Conservation (phyloP, 1,140 invertebrate genomes). For the Calliphora vicina region DNA sequence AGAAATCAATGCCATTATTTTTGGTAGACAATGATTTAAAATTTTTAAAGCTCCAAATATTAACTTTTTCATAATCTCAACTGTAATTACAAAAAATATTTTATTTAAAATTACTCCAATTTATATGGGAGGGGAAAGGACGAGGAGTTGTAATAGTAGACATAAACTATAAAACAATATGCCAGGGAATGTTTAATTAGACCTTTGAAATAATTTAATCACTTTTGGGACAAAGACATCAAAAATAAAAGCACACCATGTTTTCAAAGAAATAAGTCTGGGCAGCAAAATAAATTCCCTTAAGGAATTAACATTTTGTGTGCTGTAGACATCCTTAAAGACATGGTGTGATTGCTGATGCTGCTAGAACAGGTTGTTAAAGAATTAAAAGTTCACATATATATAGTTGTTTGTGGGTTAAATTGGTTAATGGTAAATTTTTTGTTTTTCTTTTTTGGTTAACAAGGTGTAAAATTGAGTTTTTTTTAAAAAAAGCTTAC, state of each 20-base stretch:
- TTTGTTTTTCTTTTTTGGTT: not conserved
- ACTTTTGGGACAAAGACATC: no score
- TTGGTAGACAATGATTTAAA: slow-evolving; percentile 31
- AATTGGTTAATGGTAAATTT: not conserved
- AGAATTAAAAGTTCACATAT: no score
- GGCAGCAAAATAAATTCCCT: no score
- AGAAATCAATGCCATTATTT: slow-evolving; percentile 32
- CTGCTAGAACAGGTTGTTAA: no score
- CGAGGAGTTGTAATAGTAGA: no score
- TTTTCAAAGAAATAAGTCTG: no score
- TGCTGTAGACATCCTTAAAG: no score
- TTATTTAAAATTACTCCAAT: not conserved
- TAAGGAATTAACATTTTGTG: no score
- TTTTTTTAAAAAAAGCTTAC: slow-evolving; percentile 71
- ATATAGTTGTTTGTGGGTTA: no score
- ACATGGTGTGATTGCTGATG: no score
- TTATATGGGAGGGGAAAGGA: not conserved
- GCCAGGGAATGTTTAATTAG: not conserved
- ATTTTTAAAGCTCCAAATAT: slow-evolving; percentile 31
- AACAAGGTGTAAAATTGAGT: slow-evolving; percentile 1
- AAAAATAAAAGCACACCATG: no score
- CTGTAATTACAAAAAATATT: slow-evolving; percentile 25
- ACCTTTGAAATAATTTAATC: not conserved
- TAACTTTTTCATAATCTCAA: slow-evolving; percentile 26
- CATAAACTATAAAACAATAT: not conserved